Conservation (phyloP, 2,888 invertebrate genomes). For the Pedicia rivosa region DNA sequence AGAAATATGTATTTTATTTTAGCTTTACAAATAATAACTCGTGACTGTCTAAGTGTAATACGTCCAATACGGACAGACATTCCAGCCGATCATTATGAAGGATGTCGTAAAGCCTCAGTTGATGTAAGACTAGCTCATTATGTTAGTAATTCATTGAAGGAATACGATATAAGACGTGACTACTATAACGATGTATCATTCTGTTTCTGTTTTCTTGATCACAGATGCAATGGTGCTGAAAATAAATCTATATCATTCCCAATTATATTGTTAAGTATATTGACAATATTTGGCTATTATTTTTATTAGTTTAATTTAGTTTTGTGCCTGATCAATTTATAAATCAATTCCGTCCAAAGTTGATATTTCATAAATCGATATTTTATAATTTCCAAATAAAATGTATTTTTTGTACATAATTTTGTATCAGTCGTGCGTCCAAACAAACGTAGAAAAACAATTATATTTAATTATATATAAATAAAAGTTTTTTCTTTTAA, state of each 20-base stretch:
- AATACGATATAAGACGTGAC: slow-evolving; percentile 68
- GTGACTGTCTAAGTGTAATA: slow-evolving; percentile 71
- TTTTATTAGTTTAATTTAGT: too few species aligned
- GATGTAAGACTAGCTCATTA: slow-evolving; percentile 70
- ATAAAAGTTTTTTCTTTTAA: too few species aligned
- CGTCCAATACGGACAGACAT: slow-evolving; percentile 67
- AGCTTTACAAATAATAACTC: slow-evolving; percentile 66
- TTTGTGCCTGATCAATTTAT: too few species aligned
- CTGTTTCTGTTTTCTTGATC: slow-evolving; percentile 85
- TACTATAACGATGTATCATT: slow-evolving; percentile 68
- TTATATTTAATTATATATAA: too few species aligned
- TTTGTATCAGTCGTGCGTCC: too few species aligned
- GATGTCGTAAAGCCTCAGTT: slow-evolving; percentile 64
- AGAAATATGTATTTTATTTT: too few species aligned
- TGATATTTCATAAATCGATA: too few species aligned
- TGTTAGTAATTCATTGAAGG: slow-evolving; percentile 72
- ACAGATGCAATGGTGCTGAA: slow-evolving; percentile 56
- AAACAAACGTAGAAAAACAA: too few species aligned
- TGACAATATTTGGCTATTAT: slow-evolving; percentile 1
- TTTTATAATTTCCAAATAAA: too few species aligned
- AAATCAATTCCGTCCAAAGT: too few species aligned
- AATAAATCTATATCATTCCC: not conserved
- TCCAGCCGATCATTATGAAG: slow-evolving; percentile 83
- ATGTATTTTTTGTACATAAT: too few species aligned
- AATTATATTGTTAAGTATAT: not conserved